Base-by-base conservation (phyloP, 2,888 invertebrate genomes). In the Macrosiphum euphorbiae region DNA sequence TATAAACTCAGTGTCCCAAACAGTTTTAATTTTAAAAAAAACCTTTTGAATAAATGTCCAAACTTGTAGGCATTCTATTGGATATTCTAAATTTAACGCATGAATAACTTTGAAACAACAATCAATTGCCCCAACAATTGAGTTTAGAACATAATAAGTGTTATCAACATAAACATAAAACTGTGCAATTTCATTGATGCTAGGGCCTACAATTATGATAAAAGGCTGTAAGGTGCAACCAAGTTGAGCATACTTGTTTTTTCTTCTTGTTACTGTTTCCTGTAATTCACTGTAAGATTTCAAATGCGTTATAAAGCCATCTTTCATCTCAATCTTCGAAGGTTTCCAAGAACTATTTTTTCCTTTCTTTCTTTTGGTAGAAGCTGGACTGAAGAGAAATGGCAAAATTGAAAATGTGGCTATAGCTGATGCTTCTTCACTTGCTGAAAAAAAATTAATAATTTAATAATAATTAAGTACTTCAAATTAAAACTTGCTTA, bases 31-130 rank as follows among this genome's bases (percentile, higher is more conserved):
- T 47, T 91, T n/a, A 35, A 85, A 91, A 91, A 91, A 55, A 85
- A 47, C 41, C 50, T 91, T 78, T 85, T 91, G 91, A 67, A 91
- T n/a, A 91, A 91, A 91, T 50, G 47, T 52, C 91, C 85, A 91
- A 78, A 91, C 26, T 26, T 35, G 91, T 41, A 50, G 26, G 52
- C 85, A 50, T n/a, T 91, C 84, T 50, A 84, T 35, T 84, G 50
- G 91, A 84, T 91, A 91, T 28, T 91, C 91, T 8, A 85, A n/a
- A 91, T 91, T 35, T 55, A 84, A 85, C 85, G 91, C 91, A n/a
- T 88, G 52, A 52, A 88, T 55, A 52, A 35, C 52, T 88, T 52
- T 55, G n/a, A 87, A 88, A 55, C 88, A 88, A 88, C 88, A 88
- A n/a, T 88, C 52, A 7, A 88, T 55, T 11, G 88, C 52, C 20